Evolutionary conservation across 2,113 vertebrate genomes (phyloP).

Genomic region (Perognathus longimembris): DNA sequence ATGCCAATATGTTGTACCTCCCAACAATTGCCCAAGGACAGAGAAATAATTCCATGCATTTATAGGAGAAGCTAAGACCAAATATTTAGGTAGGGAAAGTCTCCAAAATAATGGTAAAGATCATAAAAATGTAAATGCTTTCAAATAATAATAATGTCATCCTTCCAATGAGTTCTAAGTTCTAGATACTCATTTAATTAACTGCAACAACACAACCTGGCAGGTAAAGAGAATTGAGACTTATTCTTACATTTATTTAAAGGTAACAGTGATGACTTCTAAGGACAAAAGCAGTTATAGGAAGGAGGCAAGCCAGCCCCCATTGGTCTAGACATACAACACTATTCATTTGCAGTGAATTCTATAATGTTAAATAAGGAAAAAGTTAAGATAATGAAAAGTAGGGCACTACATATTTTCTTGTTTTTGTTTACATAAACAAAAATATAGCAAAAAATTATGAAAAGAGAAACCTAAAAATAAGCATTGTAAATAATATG

Average conservation of each 20-base stretch:
- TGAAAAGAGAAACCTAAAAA: conserved; percentile 12
- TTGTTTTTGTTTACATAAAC: not conserved
- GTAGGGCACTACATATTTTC: not conserved
- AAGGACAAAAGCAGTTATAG: not conserved
- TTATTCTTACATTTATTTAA: conserved; percentile 59
- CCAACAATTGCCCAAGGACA: not conserved
- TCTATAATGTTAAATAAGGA: conserved; percentile 22
- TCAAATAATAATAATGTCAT: conserved; percentile 30
- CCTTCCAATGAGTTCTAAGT: conserved; percentile 46
- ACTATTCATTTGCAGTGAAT: not conserved
- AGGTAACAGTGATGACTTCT: conserved; percentile 47
- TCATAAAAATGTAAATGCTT: conserved; percentile 25
- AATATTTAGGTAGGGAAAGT: not conserved
- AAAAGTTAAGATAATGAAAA: conserved; percentile 12
- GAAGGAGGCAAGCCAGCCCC: not conserved
- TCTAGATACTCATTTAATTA: conserved; percentile 72
- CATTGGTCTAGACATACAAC: conserved; percentile 15
- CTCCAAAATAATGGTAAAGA: conserved; percentile 42
- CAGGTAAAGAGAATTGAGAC: conserved; percentile 47
- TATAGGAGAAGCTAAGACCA: not conserved
- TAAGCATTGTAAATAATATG: not conserved
- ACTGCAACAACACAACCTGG: conserved; percentile 40
- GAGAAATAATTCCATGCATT: not conserved
- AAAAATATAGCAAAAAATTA: not conserved
- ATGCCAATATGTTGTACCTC: not conserved